These are phyloP conservation scores for Spatula versicolor DNA, from an alignment of 2,797 vertebrate species.

Conservation along the genomic window DNA sequence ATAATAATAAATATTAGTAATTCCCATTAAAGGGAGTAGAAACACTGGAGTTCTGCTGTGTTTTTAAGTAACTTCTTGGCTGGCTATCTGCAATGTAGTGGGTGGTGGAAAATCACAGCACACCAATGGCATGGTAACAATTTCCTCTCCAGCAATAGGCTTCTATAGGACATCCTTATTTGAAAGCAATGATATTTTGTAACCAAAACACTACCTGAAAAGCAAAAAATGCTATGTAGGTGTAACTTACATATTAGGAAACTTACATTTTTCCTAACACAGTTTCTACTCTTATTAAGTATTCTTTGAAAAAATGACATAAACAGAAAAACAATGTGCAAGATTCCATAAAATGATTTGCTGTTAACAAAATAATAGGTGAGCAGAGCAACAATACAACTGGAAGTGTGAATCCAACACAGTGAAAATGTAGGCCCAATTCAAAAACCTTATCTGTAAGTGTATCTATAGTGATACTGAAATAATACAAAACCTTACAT, in stretches of 20 bases:
- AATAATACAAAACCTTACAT: background rate
- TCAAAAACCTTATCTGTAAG: background rate
- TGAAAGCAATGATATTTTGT: background rate
- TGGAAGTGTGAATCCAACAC: background rate
- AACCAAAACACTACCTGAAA: background rate
- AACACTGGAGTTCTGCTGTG: background rate
- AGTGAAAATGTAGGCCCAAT: background rate
- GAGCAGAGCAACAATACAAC: background rate
- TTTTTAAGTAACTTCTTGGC: background rate
- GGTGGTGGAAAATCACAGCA: background rate
- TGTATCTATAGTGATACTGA: background rate
- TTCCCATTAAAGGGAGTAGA: background rate
- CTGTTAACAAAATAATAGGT: background rate
- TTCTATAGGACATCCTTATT: background rate
- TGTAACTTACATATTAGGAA: background rate
- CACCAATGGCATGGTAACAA: background rate
- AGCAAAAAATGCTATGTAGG: background rate
- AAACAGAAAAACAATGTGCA: background rate
- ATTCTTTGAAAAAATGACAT: background rate
- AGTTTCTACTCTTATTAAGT: background rate
- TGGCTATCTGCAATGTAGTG: background rate
- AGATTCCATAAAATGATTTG: background rate
- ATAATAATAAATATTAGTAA: slow-evolving; percentile 2
- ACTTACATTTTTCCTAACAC: background rate
- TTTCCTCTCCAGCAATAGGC: background rate